phyloP scores from a whole-genome alignment of 2,797 vertebrate species.

The Rousettus madagascariensis region DNA sequence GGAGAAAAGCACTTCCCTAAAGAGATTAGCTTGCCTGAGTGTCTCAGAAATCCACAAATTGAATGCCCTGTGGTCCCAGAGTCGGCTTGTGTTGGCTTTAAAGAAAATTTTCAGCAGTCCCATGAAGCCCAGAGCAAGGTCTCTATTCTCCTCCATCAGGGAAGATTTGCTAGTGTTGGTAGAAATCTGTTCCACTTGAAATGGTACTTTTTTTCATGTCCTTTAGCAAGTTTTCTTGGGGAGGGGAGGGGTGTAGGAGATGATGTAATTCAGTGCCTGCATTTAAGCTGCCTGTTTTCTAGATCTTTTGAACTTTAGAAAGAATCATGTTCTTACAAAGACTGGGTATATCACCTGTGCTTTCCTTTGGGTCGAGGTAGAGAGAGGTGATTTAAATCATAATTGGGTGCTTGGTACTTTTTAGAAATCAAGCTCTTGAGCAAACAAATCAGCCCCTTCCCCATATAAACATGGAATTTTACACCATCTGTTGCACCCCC shows the following conservation, averaged over 20 bases:
- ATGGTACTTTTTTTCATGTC: not conserved
- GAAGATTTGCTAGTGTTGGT: not conserved
- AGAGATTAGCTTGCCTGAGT: not conserved
- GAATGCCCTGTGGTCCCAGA: not conserved
- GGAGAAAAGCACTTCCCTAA: not conserved
- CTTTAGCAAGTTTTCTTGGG: not conserved
- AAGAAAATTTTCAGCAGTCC: not conserved
- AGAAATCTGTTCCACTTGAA: not conserved
- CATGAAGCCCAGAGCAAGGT: not conserved
- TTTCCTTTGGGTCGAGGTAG: not conserved
- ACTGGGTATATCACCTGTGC: not conserved
- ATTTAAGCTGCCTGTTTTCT: not conserved
- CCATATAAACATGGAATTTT: not conserved
- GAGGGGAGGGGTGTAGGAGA: rapidly evolving
- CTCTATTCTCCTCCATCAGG: not conserved
- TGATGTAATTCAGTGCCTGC: not conserved
- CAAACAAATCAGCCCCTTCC: not conserved
- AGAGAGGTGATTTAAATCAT: not conserved
- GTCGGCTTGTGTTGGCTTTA: not conserved
- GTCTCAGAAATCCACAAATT: not conserved
- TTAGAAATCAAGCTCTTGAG: not conserved
- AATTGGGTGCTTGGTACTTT: not conserved
- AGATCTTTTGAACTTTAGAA: not conserved
- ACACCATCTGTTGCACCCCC: not conserved
- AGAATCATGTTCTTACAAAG: not conserved